Evolutionary conservation across 2,888 invertebrate genomes (phyloP).

Genomic region (Anthrax anthrax): DNA sequence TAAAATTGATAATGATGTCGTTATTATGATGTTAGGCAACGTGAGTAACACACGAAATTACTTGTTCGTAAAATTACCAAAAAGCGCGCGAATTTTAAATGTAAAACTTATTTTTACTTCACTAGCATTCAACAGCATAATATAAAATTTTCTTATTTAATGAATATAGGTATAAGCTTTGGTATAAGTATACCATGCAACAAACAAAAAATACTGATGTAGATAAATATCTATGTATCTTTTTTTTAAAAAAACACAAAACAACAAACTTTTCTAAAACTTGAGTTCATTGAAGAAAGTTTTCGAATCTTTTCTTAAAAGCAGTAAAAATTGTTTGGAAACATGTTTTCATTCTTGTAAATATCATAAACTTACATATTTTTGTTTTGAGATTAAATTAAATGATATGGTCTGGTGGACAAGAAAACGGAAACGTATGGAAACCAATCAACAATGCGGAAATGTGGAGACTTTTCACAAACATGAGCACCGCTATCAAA

Average conservation of each 20-base stretch:
- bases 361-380: neutral
- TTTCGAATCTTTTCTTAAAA: neutral
- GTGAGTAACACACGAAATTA: conserved; percentile 8
- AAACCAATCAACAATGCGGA: conserved; percentile 8
- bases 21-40: conserved; percentile 4
- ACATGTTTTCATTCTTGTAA: neutral
- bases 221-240: too few relatives aligned
- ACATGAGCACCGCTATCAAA: neutral
- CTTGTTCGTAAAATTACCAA: neutral
- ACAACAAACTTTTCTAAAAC: too few relatives aligned
- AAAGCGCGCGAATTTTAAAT: neutral
- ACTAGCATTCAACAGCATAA: neutral
- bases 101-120: neutral
- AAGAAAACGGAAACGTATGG: neutral
- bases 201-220: too few relatives aligned
- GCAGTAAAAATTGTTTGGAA: neutral
- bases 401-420: neutral
- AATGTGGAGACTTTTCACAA: conserved; percentile 6
- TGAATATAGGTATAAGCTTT: too few relatives aligned
- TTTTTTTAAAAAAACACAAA: too few relatives aligned
- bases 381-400: neutral
- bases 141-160: too few relatives aligned
- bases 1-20: conserved; percentile 12
- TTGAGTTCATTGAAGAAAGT: neutral
- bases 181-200: too few relatives aligned